Percentiles rank a stretch among this genome's conserved stretches.
These are phyloP conservation scores for Pomacea maculata DNA, from an alignment of 1,140 invertebrate species.

Conservation along the genomic window DNA sequence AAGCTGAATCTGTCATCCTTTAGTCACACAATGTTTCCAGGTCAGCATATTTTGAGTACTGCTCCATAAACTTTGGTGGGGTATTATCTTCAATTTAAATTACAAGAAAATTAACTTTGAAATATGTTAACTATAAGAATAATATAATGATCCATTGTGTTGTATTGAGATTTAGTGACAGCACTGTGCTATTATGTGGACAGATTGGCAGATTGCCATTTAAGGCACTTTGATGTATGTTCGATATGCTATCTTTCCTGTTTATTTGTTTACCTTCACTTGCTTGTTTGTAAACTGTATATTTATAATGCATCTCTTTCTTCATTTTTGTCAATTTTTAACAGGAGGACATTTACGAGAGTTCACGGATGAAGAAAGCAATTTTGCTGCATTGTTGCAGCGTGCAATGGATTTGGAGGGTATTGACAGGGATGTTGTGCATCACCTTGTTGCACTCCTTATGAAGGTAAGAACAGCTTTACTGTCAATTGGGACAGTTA, in stretches of 20 bases:
- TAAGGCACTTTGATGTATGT: not conserved
- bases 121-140: no score
- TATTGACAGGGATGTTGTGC: conserved; percentile 93
- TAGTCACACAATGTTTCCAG: conserved; percentile 70
- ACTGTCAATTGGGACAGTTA: no score
- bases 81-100: no score
- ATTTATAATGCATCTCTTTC: no score
- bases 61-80: not conserved
- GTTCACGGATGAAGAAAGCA: conserved; percentile 70
- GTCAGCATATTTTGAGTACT: conserved; percentile 58
- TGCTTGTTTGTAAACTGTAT: no score
- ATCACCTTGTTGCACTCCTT: conserved; percentile 92
- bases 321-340: not conserved
- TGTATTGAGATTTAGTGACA: no score
- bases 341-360: conserved; percentile 63
- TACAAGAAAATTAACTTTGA: no score
- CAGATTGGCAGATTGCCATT: not conserved
- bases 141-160: no score
- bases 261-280: no score
- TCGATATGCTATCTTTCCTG: no score
- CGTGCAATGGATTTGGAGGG: conserved; percentile 91
- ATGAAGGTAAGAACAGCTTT: conserved; percentile 80
- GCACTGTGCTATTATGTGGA: no score
- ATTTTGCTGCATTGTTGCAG: conserved; percentile 70
- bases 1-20: conserved; percentile 69